phyloP scores from a whole-genome alignment of 1,140 invertebrate genomes.

The Bombus turneri region DNA sequence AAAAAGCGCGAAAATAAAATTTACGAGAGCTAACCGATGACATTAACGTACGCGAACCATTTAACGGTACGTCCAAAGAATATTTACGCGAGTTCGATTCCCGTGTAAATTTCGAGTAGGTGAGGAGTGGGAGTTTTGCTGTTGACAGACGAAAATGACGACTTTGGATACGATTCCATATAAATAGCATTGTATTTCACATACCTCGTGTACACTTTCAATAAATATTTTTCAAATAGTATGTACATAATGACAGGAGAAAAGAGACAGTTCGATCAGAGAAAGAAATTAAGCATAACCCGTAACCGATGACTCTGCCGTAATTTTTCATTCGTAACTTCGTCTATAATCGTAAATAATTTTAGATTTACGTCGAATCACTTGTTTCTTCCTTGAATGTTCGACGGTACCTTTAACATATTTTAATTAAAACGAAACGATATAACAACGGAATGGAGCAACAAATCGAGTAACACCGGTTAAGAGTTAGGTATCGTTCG shows the following conservation, averaged over 20 bases:
- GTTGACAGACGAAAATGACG: slow-evolving; percentile 44
- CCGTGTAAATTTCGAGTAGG: slow-evolving; percentile 16
- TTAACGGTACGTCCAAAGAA: slow-evolving; percentile 62
- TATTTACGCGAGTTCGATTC: slow-evolving; percentile 53
- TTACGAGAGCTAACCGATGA: slow-evolving; percentile 65
- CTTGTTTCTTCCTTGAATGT: neutral
- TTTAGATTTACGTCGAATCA: neutral
- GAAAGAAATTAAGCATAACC: slow-evolving; percentile 40
- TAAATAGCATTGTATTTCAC: slow-evolving; percentile 72
- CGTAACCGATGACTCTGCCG: slow-evolving; percentile 34
- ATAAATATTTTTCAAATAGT: slow-evolving; percentile 75
- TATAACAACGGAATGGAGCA: neutral
- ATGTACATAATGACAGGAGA: slow-evolving; percentile 66
- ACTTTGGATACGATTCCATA: slow-evolving; percentile 54
- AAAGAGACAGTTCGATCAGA: slow-evolving; percentile 31
- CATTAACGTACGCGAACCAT: slow-evolving; percentile 49
- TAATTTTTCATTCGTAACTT: no score
- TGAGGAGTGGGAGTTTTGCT: slow-evolving; percentile 36
- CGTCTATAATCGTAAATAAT: neutral
- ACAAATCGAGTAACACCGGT: slow-evolving; percentile 29
- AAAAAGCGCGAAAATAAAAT: slow-evolving; percentile 64
- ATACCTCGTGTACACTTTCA: slow-evolving; percentile 73
- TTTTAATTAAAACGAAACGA: neutral
- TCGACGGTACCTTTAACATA: neutral
- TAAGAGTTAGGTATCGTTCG: slow-evolving; percentile 7